These are phyloP conservation scores for Mastigias papua DNA, from an alignment of 30 jellyfish, hydroid and myxozoan species.

Conservation along the genomic window DNA sequence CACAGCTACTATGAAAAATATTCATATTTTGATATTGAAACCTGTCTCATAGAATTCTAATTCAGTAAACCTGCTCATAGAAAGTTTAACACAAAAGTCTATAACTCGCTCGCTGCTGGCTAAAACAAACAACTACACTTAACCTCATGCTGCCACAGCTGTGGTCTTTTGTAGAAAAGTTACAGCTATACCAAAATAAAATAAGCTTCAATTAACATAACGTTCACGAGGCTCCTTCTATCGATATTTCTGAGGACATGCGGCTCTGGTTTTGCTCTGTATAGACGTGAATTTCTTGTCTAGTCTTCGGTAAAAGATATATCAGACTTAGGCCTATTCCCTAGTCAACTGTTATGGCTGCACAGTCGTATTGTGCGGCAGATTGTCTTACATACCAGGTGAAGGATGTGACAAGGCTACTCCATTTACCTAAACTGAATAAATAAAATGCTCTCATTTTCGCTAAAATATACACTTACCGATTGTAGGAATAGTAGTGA, in stretches of 20 bases:
- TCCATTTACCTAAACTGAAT: not conserved
- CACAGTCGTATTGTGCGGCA: not conserved
- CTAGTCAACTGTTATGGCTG: not conserved
- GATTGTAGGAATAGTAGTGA: slow-evolving; percentile 99
- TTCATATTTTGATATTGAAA: no score
- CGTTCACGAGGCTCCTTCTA: not conserved
- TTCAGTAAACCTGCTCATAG: no score
- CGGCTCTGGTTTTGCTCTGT: not conserved
- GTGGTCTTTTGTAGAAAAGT: no score
- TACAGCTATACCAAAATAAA: no score
- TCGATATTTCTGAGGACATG: no score
- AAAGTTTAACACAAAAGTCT: no score
- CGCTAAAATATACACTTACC: slow-evolving; percentile 60
- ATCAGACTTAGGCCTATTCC: not conserved
- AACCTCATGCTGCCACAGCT: no score
- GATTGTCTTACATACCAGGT: not conserved
- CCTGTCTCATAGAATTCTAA: no score
- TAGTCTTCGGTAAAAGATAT: not conserved
- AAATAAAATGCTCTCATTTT: not conserved
- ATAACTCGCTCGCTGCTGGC: no score
- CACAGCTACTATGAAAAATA: no score
- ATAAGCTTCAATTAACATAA: no score
- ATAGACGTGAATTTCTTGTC: not conserved
- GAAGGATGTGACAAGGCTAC: not conserved
- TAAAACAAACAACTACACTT: no score